Percentiles rank a stretch among this genome's conserved stretches.
Conservation (phyloP, 2,113 vertebrate species). For the Leptobrachium leishanense region DNA sequence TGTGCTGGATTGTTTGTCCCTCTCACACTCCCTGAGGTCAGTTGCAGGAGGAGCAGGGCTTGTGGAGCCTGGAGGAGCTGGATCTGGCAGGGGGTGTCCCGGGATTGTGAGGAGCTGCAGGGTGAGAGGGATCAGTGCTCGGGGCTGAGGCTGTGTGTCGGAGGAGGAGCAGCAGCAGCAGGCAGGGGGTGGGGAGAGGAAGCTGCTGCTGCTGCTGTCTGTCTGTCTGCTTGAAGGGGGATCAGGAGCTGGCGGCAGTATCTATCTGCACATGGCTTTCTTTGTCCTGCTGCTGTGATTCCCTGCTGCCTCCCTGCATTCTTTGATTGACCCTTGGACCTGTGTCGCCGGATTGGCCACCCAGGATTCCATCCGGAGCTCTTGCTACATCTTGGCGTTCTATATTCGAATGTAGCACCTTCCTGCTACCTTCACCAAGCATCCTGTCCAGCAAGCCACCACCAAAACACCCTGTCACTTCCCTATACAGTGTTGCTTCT, state of each 20-base stretch:
- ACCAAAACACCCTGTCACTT: neutral
- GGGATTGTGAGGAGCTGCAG: slow-evolving; percentile 46
- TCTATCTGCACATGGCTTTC: slow-evolving; percentile 72
- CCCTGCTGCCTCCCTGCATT: slow-evolving; percentile 45
- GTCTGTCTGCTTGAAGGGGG: slow-evolving; percentile 44
- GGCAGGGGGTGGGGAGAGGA: slow-evolving; percentile 30
- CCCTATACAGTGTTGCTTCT: neutral
- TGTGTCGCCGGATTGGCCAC: neutral
- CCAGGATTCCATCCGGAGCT: neutral
- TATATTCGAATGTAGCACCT: neutral
- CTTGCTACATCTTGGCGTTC: neutral
- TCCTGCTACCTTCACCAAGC: neutral
- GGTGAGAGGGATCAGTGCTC: slow-evolving; percentile 32
- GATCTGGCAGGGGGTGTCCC: slow-evolving; percentile 43
- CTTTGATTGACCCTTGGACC: slow-evolving; percentile 25
- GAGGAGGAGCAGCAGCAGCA: slow-evolving; percentile 32
- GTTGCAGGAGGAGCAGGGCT: neutral
- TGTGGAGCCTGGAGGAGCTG: slow-evolving; percentile 19
- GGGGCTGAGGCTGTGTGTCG: slow-evolving; percentile 47
- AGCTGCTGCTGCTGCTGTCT: slow-evolving; percentile 41
- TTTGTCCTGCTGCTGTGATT: slow-evolving; percentile 79
- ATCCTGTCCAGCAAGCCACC: too few species aligned
- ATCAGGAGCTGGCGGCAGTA: slow-evolving; percentile 52
- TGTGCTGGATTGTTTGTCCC: neutral
- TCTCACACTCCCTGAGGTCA: neutral